These are phyloP conservation scores for Lobophora halterata DNA, from an alignment of 2,888 invertebrate species.

Conservation along the genomic window DNA sequence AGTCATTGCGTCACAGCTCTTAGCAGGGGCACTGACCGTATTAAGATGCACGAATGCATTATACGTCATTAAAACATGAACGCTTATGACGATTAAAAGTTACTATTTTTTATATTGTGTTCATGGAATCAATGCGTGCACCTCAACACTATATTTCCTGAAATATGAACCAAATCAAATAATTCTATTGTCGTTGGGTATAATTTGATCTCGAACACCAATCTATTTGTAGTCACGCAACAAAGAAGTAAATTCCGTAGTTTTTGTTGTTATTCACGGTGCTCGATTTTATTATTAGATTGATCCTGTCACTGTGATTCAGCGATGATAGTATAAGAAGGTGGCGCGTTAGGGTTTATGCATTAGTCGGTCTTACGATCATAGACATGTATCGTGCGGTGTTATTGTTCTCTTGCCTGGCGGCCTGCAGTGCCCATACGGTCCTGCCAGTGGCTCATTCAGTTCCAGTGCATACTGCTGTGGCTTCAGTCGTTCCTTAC, in stretches of 20 bases:
- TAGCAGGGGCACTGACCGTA: slow-evolving; percentile 60
- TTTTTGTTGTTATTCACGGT: slow-evolving; percentile 51
- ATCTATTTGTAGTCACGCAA: slow-evolving; percentile 36
- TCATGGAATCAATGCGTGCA: slow-evolving; percentile 2
- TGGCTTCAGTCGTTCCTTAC: slow-evolving; percentile 35
- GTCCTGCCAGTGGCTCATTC: slow-evolving; percentile 46
- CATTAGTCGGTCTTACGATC: slow-evolving; percentile 42
- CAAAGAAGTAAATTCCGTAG: slow-evolving; percentile 46
- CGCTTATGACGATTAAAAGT: not conserved
- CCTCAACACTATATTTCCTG: slow-evolving; percentile 15
- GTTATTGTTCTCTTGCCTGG: slow-evolving; percentile 47
- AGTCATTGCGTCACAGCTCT: slow-evolving; percentile 60
- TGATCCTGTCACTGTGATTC: slow-evolving; percentile 61
- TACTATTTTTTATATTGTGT: no score
- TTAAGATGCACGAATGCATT: slow-evolving; percentile 47
- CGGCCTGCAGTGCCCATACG: slow-evolving; percentile 51
- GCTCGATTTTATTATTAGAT: slow-evolving; percentile 56
- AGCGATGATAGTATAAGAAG: slow-evolving; percentile 60
- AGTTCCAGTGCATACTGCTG: slow-evolving; percentile 39
- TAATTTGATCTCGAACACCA: slow-evolving; percentile 32
- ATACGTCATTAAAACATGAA: slow-evolving; percentile 32
- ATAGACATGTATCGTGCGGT: slow-evolving; percentile 54
- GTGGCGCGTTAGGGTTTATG: slow-evolving; percentile 30
- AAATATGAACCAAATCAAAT: slow-evolving; percentile 9
- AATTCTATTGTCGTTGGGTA: slow-evolving; percentile 29